Percentiles rank a stretch among this genome's conserved stretches.
phyloP scores from a whole-genome alignment of 2,113 vertebrate genomes.

The Pituophis catenifer region DNA sequence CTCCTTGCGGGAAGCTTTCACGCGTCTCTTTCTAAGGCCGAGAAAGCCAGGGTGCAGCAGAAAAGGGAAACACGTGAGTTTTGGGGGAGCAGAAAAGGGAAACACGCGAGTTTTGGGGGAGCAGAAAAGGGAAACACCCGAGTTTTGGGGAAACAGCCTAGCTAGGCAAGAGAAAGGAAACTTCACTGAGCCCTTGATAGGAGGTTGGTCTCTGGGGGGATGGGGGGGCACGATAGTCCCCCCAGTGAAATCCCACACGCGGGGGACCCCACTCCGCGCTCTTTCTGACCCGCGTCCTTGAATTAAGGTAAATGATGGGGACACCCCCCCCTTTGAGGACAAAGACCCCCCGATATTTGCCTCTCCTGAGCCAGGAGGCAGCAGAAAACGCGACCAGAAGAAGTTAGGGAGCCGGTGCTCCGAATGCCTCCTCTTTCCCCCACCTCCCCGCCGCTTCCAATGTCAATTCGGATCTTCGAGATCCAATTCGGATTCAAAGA shows the following conservation, averaged over 20 bases:
- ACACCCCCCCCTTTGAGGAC: not conserved
- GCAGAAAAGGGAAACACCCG: no score
- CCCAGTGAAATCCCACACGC: not conserved
- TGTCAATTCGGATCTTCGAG: not conserved
- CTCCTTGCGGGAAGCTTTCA: not conserved
- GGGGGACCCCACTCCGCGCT: no score
- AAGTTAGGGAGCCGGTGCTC: fast-evolving
- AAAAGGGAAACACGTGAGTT: no score
- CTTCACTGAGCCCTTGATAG: not conserved
- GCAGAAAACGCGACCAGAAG: not conserved
- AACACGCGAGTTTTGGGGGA: no score
- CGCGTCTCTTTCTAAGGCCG: not conserved
- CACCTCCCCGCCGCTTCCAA: no score
- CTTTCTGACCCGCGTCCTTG: not conserved
- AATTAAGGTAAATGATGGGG: not conserved
- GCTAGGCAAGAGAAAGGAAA: not conserved
- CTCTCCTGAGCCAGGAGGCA: not conserved
- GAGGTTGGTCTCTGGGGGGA: not conserved
- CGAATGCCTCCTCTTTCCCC: not conserved
- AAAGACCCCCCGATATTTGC: not conserved
- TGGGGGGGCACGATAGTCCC: fast-evolving
- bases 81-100: not conserved
- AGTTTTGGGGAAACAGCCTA: no score
- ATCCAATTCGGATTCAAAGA: not conserved
- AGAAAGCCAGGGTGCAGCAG: not conserved